These are phyloP conservation scores for Conus betulinus DNA, from an alignment of 1,140 invertebrate genomes.

Conservation along the genomic window DNA sequence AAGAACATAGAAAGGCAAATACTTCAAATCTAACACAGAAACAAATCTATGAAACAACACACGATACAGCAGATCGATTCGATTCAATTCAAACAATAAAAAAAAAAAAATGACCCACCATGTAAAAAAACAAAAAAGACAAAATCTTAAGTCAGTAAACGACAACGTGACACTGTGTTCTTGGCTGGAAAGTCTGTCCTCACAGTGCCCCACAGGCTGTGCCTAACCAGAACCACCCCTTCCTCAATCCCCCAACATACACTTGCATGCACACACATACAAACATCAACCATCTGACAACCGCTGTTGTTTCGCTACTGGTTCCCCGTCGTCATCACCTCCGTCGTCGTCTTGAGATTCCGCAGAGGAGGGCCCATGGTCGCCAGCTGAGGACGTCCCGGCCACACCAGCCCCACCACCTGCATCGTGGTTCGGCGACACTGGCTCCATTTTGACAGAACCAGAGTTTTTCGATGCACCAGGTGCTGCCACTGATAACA, in stretches of 20 bases:
- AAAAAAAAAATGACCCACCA: not conserved
- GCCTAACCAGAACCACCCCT: not conserved
- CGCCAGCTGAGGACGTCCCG: not conserved
- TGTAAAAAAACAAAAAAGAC: not conserved
- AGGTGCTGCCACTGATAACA: conserved; percentile 35
- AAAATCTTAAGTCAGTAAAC: not conserved
- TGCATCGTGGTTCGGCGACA: conserved; percentile 43
- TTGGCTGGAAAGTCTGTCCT: not conserved
- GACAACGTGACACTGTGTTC: not conserved
- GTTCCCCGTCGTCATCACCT: conserved; percentile 45
- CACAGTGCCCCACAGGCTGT: not conserved
- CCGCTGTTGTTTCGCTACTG: conserved; percentile 49
- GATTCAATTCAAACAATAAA: no score
- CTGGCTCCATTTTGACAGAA: conserved; percentile 52
- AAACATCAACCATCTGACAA: conserved; percentile 40
- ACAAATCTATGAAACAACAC: no score
- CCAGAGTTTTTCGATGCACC: not conserved
- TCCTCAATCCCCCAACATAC: not conserved
- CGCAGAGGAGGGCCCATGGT: conserved; percentile 20
- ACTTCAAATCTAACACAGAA: no score
- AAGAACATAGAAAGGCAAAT: no score
- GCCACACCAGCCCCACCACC: not conserved
- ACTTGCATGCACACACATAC: not conserved
- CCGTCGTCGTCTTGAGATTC: conserved; percentile 27
- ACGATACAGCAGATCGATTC: no score